Percentiles rank a stretch among this genome's conserved stretches.
These are phyloP conservation scores for Callipepla squamata DNA, from an alignment of 2,113 vertebrate species.

Conservation along the genomic window DNA sequence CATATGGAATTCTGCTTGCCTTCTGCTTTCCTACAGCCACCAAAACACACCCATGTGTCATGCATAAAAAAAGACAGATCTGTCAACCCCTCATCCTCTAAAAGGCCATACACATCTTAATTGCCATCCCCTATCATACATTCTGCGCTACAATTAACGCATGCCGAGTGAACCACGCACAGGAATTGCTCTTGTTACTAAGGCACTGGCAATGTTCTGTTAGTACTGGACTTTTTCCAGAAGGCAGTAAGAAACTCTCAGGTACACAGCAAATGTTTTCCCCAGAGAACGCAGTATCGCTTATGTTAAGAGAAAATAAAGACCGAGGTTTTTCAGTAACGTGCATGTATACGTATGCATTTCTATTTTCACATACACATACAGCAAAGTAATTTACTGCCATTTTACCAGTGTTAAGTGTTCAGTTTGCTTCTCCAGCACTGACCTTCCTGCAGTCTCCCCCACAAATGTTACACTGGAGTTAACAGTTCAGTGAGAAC, in stretches of 20 bases:
- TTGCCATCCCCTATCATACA: neutral
- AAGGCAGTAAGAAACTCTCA: neutral
- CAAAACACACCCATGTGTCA: neutral
- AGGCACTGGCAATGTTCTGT: neutral
- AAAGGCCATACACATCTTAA: neutral
- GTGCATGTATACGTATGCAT: no score
- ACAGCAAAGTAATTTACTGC: neutral
- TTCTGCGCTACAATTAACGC: neutral
- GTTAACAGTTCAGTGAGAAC: neutral
- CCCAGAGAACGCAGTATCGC: neutral
- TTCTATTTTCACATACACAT: neutral
- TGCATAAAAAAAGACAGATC: neutral
- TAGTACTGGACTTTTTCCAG: neutral
- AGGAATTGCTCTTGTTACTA: neutral
- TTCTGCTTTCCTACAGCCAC: neutral
- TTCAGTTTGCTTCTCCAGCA: neutral
- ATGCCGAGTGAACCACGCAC: accelerated
- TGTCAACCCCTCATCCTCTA: neutral
- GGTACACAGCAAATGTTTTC: neutral
- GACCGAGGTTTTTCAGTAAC: neutral
- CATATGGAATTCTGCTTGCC: neutral
- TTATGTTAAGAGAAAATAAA: neutral
- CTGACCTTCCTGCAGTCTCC: neutral
- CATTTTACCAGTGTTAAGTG: neutral
- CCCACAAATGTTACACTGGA: neutral